Conservation (phyloP, 2,888 invertebrate genomes). For the Ichneumoninae sp. region DNA sequence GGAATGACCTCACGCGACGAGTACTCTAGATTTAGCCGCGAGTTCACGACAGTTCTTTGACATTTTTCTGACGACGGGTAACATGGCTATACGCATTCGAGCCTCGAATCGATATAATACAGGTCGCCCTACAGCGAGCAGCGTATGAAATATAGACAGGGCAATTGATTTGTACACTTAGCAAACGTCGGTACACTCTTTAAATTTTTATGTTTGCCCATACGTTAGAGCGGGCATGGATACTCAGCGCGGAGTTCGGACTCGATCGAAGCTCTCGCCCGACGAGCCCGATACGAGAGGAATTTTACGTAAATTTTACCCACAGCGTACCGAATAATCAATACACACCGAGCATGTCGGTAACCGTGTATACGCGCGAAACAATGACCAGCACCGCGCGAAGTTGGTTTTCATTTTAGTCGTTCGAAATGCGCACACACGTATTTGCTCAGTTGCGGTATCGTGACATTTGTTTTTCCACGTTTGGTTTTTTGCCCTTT, state of each 20-base stretch:
- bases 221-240: background rate
- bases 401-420: conserved; percentile 33
- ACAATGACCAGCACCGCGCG: conserved; percentile 18
- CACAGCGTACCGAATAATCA: background rate
- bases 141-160: conserved; percentile 14
- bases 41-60: conserved; percentile 47
- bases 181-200: conserved; percentile 18
- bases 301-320: conserved; percentile 22
- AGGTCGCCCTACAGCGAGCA: background rate
- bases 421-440: conserved; percentile 20
- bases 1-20: background rate
- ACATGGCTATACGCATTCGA: background rate
- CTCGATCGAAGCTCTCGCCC: conserved; percentile 15
- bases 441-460: conserved; percentile 7
- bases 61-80: conserved; percentile 22
- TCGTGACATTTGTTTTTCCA: conserved; percentile 14
- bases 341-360: background rate
- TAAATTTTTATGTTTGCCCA: background rate
- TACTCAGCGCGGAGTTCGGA: background rate
- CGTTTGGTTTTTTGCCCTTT: conserved; percentile 9
- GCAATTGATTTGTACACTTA: conserved; percentile 5
- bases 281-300: conserved; percentile 29
- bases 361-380: background rate
- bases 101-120: conserved; percentile 36
- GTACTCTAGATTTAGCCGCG: background rate